Base-by-base conservation (phyloP, 1,140 invertebrate species). In the Sitodiplosis mosellana region DNA sequence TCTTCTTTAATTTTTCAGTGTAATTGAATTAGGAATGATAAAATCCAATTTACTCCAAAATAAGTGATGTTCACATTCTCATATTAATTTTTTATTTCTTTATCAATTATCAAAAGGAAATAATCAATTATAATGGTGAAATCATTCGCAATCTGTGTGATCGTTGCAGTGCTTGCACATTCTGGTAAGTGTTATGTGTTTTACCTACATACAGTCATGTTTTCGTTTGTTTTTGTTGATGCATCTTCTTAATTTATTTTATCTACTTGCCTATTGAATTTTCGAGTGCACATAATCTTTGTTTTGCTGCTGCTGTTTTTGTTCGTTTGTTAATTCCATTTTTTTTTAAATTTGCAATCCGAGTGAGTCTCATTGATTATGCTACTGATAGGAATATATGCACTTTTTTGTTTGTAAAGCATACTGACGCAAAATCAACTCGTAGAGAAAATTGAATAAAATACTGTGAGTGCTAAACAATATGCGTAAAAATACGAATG, bases 161-260 rank as follows among this genome's bases (percentile, higher is more conserved):
- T 47, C 18, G n/a, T 37, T 17, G 46, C 46, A 10, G 34, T 37
- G 8, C 18, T 22, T 47, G 33, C 20, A 37, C 33, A 33, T 22
- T 36, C 46, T 14, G 46, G 46, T 47, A 33, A 47, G 46, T 47
- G 21, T 44, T 14, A 17, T 17, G 18, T 5, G 11, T 44, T 44
- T 22, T 14, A 17, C 2, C 27, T 5, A 27, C 27, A 27, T 27
- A 27, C 27, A 22, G 2, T 3, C 19, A 17, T 44, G 6, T 44
- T 7, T 17, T 19, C 18, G 4, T 17, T 44, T 44, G 8, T 44
- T 12, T 14, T 17, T 44, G 6, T 42, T 42, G 14, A 42, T 11
- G 7, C 8, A 17, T 42, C 15, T 19, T 8, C n/a, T n/a, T n/a
- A n/a, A n/a, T n/a, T n/a, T n/a, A 44, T 44, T 14, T 14, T 18